Conservation (phyloP, 2,113 vertebrate species). For the Pluvialis apricaria region DNA sequence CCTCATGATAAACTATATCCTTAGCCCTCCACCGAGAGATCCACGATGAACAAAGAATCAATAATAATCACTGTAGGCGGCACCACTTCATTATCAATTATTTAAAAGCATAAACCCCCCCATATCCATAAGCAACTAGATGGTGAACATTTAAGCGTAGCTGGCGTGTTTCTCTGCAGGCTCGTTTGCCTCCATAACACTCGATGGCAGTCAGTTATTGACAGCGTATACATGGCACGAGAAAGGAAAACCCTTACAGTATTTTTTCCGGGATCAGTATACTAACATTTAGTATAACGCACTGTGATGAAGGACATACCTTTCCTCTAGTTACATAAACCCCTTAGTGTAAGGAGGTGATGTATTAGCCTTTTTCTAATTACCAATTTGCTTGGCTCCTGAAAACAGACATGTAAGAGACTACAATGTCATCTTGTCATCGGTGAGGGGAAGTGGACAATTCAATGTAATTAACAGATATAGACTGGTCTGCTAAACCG, state of each 20-base stretch:
- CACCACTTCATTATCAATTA: slow-evolving; percentile 35
- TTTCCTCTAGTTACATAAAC: slow-evolving; percentile 42
- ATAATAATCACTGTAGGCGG: not conserved
- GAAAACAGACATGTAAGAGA: slow-evolving; percentile 33
- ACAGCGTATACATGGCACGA: not conserved
- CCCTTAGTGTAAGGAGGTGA: slow-evolving; percentile 22
- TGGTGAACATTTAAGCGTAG: not conserved
- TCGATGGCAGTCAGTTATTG: not conserved
- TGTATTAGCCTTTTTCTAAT: slow-evolving; percentile 21
- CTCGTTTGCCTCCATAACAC: not conserved
- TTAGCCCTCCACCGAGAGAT: not conserved
- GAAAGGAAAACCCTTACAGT: not conserved
- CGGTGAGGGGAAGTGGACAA: not conserved
- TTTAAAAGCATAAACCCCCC: not conserved
- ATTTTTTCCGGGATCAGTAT: not conserved
- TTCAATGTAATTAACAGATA: not conserved
- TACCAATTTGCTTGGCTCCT: slow-evolving; percentile 28
- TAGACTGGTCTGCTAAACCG: not conserved
- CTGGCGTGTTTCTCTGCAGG: not conserved
- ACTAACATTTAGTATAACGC: not conserved
- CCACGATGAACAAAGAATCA: not conserved
- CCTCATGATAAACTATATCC: not conserved
- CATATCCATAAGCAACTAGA: not conserved
- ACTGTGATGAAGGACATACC: not conserved
- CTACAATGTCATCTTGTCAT: slow-evolving; percentile 13